phyloP scores from a whole-genome alignment of 2,113 vertebrate species.

The Pseudopodoces humilis region DNA sequence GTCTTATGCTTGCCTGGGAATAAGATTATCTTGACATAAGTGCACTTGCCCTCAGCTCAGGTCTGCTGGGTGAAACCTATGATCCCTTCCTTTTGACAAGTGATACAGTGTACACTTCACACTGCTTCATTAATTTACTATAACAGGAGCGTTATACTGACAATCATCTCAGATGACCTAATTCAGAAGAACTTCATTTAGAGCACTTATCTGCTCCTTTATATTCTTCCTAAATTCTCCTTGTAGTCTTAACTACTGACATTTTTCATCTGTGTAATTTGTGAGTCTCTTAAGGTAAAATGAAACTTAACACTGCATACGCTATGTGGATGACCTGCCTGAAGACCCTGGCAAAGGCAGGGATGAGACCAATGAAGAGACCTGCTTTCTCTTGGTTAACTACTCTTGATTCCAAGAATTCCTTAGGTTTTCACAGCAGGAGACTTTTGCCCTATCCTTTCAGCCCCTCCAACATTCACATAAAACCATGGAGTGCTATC shows the following conservation, averaged over 20 bases:
- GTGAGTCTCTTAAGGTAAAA: background rate
- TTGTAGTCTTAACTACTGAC: background rate
- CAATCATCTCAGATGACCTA: background rate
- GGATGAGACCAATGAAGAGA: background rate
- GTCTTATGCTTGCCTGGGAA: background rate
- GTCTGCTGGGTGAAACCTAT: background rate
- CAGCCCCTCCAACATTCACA: background rate
- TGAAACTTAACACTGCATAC: background rate
- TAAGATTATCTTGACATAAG: background rate
- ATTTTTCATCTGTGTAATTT: background rate
- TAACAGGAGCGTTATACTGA: background rate
- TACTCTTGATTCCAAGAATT: background rate
- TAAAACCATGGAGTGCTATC: background rate
- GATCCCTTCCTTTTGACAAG: background rate
- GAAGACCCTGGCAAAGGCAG: background rate
- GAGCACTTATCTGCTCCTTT: background rate
- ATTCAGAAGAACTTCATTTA: background rate
- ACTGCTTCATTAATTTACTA: background rate
- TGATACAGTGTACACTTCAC: rapidly evolving
- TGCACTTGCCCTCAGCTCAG: background rate
- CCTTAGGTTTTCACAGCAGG: background rate
- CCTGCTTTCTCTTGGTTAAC: background rate
- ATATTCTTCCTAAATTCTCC: background rate
- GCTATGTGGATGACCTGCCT: background rate
- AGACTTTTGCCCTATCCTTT: background rate